phyloP scores from a whole-genome alignment of 1,140 invertebrate genomes.

The Drosophila trapezifrons region DNA sequence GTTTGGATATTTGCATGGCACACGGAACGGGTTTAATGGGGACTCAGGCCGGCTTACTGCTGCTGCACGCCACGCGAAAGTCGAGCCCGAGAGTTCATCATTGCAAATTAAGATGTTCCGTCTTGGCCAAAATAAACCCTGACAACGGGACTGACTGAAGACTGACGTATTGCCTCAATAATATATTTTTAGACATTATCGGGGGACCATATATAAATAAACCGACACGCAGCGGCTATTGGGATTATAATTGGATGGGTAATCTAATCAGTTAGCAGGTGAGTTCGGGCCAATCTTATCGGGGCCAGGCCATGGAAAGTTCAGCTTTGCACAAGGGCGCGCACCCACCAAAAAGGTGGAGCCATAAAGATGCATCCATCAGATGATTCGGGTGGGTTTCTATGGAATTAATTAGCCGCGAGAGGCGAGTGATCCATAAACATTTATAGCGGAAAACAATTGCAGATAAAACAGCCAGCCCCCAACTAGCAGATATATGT shows the following conservation, averaged over 20 bases:
- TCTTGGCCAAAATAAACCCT: slow-evolving; percentile 25
- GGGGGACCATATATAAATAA: slow-evolving; percentile 14
- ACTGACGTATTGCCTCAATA: slow-evolving; percentile 33
- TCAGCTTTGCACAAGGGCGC: slow-evolving; percentile 16
- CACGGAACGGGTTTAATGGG: slow-evolving; percentile 37
- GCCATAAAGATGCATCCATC: slow-evolving; percentile 45
- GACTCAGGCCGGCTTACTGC: slow-evolving; percentile 4
- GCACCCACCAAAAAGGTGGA: slow-evolving; percentile 3
- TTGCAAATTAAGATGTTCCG: slow-evolving; percentile 20
- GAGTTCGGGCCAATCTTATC: slow-evolving; percentile 20
- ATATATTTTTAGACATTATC: slow-evolving; percentile 49
- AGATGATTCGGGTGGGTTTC: background rate
- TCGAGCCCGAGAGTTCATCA: slow-evolving; percentile 4
- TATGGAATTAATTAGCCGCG: slow-evolving; percentile 42
- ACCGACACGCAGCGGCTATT: slow-evolving; percentile 19
- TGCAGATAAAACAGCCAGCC: slow-evolving; percentile 44
- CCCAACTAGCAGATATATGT: slow-evolving; percentile 34
- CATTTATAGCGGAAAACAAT: slow-evolving; percentile 58
- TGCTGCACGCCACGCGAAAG: slow-evolving; percentile 13
- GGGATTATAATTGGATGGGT: slow-evolving; percentile 48
- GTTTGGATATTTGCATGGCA: slow-evolving; percentile 43
- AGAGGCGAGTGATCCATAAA: slow-evolving; percentile 37
- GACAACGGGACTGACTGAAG: no score
- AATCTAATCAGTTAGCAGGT: slow-evolving; percentile 39
- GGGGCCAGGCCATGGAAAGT: slow-evolving; percentile 21